Evolutionary conservation across 2,888 invertebrate genomes (phyloP).

Genomic region (Chalcis sispes): DNA sequence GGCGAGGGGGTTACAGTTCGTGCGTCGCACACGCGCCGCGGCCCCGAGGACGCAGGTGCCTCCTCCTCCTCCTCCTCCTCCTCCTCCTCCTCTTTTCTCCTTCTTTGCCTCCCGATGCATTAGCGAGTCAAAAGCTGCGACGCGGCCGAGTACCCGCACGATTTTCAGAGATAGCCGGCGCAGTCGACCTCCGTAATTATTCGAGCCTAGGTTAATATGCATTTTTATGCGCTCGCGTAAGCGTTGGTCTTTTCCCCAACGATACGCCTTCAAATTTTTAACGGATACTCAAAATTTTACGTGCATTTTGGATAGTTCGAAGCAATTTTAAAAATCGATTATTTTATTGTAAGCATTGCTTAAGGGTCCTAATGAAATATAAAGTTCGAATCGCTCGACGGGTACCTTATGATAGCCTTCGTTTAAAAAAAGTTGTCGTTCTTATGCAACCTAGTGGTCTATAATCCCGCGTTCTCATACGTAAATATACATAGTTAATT

Average conservation of each 20-base stretch:
- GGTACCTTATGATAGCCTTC: too few relatives aligned
- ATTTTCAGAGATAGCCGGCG: slow-evolving; percentile 72
- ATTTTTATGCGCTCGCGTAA: slow-evolving; percentile 44
- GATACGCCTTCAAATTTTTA: too few relatives aligned
- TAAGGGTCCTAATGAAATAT: too few relatives aligned
- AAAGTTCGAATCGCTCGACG: too few relatives aligned
- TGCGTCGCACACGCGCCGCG: slow-evolving; percentile 64
- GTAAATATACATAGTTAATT: too few relatives aligned
- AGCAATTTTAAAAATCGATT: too few relatives aligned
- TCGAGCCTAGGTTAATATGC: slow-evolving; percentile 50
- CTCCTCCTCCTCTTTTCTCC: not conserved
- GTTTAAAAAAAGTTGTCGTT: too few relatives aligned
- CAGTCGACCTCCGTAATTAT: slow-evolving; percentile 40
- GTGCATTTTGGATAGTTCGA: too few relatives aligned
- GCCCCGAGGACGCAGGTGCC: slow-evolving; percentile 72
- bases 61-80: slow-evolving; percentile 57
- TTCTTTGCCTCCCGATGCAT: slow-evolving; percentile 55
- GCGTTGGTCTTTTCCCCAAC: slow-evolving; percentile 2
- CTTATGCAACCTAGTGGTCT: too few relatives aligned
- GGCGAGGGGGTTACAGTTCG: slow-evolving; percentile 58
- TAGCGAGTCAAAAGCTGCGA: slow-evolving; percentile 37
- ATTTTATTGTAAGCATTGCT: too few relatives aligned
- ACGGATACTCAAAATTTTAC: too few relatives aligned
- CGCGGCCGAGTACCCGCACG: slow-evolving; percentile 74
- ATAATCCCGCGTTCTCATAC: too few relatives aligned